Evolutionary conservation across 2,888 invertebrate species (phyloP), one percentile per base, ranked within the genome.

Genomic region (Eucera pruinosa): DNA sequence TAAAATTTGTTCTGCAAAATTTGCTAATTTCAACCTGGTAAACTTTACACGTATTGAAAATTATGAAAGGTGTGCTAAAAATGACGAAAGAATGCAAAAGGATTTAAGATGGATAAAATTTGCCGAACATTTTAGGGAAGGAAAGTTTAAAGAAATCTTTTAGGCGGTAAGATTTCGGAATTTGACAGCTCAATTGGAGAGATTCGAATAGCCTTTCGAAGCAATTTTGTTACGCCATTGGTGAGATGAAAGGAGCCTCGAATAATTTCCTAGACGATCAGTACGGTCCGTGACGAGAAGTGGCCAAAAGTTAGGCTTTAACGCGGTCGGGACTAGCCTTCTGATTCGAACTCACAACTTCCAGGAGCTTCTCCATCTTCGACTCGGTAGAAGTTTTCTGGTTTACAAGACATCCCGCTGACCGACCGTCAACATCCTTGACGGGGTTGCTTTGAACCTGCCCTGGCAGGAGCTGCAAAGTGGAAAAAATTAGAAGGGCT

Each of bases 221-320:
- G 58, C 11, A 39, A 36, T 41, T 70, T 57, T 55, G 48, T 69
- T 78, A 78, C 79, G 65, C 61, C 78, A 69, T 18, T 62, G 61
- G n/a, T 20, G n/a, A 2, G 43, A 50, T 60, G 54, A 62, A 68
- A 75, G 65, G 52, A 66, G 60, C n/a, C 55, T 18, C 7, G 67
- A 60, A 67, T 76, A 76, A 81, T 77, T 73, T 64, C 30, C n/a
- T 47, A 13, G n/a, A 65, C 72, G 82, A 82, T 67, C 74, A 81
- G 67, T 61, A 43, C 52, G 72, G 48, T 70, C 78, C 79, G 77
- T 83, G 81, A 84, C 80, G 83, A 82, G 78, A 72, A 58, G 75
- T 85, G 83, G 83, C 72, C 80, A 84, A 64, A 85, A 86, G 72
- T 83, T 78, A 70, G 75, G 79, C 72, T 84, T 80, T 39, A 64